These are phyloP conservation scores for Vulpes vulpes DNA, from an alignment of 2,113 vertebrate genomes.

Conservation along the genomic window DNA sequence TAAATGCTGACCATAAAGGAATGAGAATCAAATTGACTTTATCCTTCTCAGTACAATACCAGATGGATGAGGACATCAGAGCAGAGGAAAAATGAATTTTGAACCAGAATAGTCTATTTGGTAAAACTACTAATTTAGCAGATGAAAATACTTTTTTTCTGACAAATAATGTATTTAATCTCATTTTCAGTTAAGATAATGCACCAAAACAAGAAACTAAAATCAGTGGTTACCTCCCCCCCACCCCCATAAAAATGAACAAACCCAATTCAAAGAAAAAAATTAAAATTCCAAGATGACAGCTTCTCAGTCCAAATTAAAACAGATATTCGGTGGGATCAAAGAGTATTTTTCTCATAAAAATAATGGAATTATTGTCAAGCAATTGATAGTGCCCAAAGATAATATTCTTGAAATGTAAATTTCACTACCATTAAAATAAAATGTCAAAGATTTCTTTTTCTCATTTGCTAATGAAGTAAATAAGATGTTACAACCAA, in stretches of 20 bases:
- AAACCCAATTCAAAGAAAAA: neutral
- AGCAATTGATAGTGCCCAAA: neutral
- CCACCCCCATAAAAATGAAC: neutral
- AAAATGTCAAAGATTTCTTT: neutral
- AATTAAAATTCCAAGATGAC: neutral
- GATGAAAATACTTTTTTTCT: neutral
- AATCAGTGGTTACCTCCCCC: neutral
- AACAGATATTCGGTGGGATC: neutral
- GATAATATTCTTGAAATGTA: neutral
- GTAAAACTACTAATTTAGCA: neutral
- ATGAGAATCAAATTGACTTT: neutral
- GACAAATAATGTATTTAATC: neutral
- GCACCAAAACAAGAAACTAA: neutral
- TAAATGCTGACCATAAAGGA: neutral
- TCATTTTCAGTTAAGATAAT: neutral
- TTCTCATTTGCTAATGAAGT: neutral
- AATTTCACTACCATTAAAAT: neutral
- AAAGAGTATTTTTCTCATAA: neutral
- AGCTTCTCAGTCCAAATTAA: neutral
- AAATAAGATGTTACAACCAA: neutral
- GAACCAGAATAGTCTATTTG: neutral
- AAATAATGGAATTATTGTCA: neutral
- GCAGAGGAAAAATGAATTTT: neutral
- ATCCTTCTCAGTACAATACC: neutral
- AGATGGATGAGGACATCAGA: neutral